Base-by-base conservation (phyloP, 1,140 invertebrate genomes). In the Anastrepha ludens region DNA sequence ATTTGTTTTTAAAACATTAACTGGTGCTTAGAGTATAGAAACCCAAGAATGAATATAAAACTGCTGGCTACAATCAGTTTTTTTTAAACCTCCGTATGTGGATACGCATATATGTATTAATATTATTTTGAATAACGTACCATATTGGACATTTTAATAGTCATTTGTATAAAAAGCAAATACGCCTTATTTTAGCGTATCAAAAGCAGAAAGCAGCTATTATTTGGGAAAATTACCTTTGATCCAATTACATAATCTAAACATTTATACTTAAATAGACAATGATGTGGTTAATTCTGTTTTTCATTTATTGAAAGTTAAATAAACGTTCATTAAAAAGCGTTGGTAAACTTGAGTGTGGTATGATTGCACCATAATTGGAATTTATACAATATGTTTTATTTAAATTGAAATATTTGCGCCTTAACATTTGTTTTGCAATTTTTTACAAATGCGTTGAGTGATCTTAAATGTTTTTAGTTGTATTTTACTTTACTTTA, bases 1-100 rank as follows among this genome's bases (percentile, higher is more conserved):
- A 55, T 81, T 81, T 81, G 41, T 55, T 55, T 47, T 9, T 8
- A 81, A 55, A 55, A 29, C 47, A 15, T 20, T 20, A 81, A 55
- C 17, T 55, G 74, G 74, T 81, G 74, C 74, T 81, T 81, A 81
- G 29, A 29, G 74, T 17, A 81, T 55, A 81, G 74, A 81, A 81
- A 3, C 47, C n/a, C 47, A 17, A 74, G n/a, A 81, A 81, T 81
- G 17, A 74, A 8, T 13, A 47, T 2, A 74, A 81, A 55, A 55
- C 64, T 81, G 17, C 47, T 58, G 44, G 17, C 17, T 55, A 58
- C 74, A 81, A 81, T 20, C 74, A 55, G 50, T 11, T 0, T 2
- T 55, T 74, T 29, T 70, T 74, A 74, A 74, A 74, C 6, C 20
- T 41, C 20, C 6, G 20, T 13, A 67, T 67, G 65, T 67, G 39